Base-by-base conservation (phyloP, 2,113 vertebrate species). In the Fregetta grallaria region DNA sequence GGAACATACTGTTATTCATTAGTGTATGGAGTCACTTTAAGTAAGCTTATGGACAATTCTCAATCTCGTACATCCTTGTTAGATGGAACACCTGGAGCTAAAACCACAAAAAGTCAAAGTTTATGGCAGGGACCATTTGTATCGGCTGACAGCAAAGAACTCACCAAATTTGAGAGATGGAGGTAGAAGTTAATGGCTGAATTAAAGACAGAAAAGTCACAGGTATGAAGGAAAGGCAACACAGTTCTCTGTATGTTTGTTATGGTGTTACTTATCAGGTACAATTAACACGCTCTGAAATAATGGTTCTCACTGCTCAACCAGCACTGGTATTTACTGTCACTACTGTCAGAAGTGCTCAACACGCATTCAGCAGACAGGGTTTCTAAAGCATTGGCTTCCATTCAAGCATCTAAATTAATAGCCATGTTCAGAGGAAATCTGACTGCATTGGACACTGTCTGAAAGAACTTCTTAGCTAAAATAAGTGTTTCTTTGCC, bases 271-370 rank as follows among this genome's bases (percentile, higher is more conserved):
- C 74, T 62, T 82, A 91, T 40, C 70, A 87, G 26, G 32, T 53
- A 75, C 83, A 91, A 94, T 96, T 89, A 94, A 73, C 34, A 10
- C 72, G 42, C 61, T 73, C 88, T 59, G 74, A 94, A 91, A 95
- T 78, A 65, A 95, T 88, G 38, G 50, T 68, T 91, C 84, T 92
- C 49, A 53, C 86, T 94, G 75, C 67, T 96, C 68, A 93, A 40
- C 21, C 88, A 86, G 59, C 52, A n/a, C 44, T 80, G 68, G 63
- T 94, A 94, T 96, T 94, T 83, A 93, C 79, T 84, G 56, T 93
- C 67, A 86, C 93, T 93, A 30, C 15, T 71, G 27, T 90, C 86
- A 84, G 79, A 94, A 80, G 32, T 86, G 86, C 88, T 92, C 36
- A 92, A 55, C 75, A 86, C 49, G 45, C 82, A 77, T 40, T 47